Evolutionary conservation across 2,797 vertebrate genomes (phyloP).

Genomic region (Bradypodion pumilum): DNA sequence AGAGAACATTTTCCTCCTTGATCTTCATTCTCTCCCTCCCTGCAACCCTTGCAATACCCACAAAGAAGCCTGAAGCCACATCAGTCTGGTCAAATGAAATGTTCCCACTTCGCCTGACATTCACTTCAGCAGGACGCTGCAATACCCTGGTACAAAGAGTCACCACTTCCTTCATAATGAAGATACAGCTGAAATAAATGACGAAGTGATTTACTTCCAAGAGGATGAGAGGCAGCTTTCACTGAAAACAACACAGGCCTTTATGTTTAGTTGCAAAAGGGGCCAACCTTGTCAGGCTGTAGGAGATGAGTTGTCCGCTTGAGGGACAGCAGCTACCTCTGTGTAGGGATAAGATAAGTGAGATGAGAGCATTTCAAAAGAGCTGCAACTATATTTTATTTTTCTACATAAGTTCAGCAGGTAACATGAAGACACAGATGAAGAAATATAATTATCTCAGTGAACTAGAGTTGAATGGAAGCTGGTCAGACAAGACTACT

Average conservation of each 20-base stretch:
- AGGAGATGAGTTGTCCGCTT: no score
- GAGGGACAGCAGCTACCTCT: no score
- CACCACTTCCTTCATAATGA: neutral
- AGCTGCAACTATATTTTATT: no score
- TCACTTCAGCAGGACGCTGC: conserved; percentile 4
- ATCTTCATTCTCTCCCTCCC: neutral
- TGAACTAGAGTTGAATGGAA: no score
- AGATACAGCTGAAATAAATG: neutral
- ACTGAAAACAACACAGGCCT: neutral
- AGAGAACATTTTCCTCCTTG: neutral
- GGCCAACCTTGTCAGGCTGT: no score
- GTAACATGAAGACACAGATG: no score
- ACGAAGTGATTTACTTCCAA: neutral
- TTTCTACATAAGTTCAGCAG: no score
- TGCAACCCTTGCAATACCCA: neutral
- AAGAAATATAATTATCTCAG: no score
- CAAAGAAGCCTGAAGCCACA: conserved; percentile 7
- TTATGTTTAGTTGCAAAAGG: neutral
- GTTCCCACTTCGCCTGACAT: neutral
- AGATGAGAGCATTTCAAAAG: no score
- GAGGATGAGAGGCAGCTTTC: neutral
- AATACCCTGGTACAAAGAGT: neutral
- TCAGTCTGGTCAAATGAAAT: conserved; percentile 25
- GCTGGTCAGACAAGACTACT: no score
- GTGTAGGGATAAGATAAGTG: no score